Conservation (phyloP, 2,888 invertebrate genomes). For the Spialia ferax region DNA sequence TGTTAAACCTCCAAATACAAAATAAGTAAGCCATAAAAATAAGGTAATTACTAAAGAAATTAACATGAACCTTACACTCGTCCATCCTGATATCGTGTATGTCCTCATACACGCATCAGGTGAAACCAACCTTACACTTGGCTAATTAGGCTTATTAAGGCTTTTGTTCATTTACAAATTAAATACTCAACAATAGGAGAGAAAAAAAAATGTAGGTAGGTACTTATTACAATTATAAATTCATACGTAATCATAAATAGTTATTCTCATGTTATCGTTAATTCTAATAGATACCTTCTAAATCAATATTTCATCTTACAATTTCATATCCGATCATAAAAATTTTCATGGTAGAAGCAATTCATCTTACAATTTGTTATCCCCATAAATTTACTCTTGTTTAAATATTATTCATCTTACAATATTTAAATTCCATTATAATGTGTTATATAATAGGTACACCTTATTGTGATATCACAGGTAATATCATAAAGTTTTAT, state of each 20-base stretch:
- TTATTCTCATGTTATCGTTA: background rate
- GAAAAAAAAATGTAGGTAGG: background rate
- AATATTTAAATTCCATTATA: background rate
- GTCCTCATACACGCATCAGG: background rate
- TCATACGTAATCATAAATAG: background rate
- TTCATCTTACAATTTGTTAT: slow-evolving; percentile 1
- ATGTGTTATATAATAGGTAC: background rate
- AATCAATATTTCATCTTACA: slow-evolving; percentile 1
- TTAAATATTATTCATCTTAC: background rate
- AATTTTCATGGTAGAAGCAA: background rate
- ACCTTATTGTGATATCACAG: background rate
- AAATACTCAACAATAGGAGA: too few relatives aligned
- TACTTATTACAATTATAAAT: background rate
- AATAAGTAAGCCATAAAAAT: too few relatives aligned
- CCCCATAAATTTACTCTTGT: background rate
- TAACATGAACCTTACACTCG: background rate
- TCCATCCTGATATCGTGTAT: background rate
- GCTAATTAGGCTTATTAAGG: background rate
- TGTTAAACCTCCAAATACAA: too few relatives aligned
- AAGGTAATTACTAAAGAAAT: too few relatives aligned
- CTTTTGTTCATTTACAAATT: too few relatives aligned
- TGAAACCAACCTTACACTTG: slow-evolving; percentile 1
- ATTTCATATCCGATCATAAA: background rate
- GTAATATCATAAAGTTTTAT: background rate
- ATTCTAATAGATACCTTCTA: background rate